Base-by-base conservation (phyloP, 2,888 invertebrate species). In the Pristionchus japonicus region DNA sequence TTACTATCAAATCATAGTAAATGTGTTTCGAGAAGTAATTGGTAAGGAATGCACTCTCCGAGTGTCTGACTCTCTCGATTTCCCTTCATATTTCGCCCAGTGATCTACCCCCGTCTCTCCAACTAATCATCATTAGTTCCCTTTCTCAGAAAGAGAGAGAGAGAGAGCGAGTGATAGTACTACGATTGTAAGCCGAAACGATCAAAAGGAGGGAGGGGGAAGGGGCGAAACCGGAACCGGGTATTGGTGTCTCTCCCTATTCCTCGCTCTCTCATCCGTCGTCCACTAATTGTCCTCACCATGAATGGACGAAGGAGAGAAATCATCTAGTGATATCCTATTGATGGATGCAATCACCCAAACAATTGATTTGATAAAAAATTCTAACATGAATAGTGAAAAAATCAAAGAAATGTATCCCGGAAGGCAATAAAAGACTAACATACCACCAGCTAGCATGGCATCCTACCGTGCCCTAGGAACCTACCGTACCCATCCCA, bases 111-210 rank as follows among this genome's bases (percentile, higher is more conserved):
- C 34, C 82, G 7, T 27, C 31, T 27, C 47, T 80, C 47, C 80
- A 34, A 40, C 77, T 77, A 77, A 77, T 77, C 77, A 77, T 77
- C 77, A 77, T 77, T 43, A 77, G 40, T 83, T 37, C 52, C 82
- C 82, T 57, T 83, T 57, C 52, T 83, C 20, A 49, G 80, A n/a
- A n/a, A n/a, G n/a, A n/a, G n/a, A n/a, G n/a, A n/a, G n/a, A n/a
- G n/a, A n/a, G n/a, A n/a, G n/a, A 49, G 52, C 49, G 82, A 52
- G 52, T 83, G 82, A 83, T 83, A 83, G 82, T 83, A 83, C 82
- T 83, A 83, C 82, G 82, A 83, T 83, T 52, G 82, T 83, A 83
- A 83, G 82, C 82, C 82, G 52, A 83, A 83, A 83, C 82, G 82
- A 83, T 83, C 49, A 52, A 83, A 52, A 83, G 82, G 52, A 49